Conservation (phyloP, 2,113 vertebrate species). For the Thamnophis sirtalis region DNA sequence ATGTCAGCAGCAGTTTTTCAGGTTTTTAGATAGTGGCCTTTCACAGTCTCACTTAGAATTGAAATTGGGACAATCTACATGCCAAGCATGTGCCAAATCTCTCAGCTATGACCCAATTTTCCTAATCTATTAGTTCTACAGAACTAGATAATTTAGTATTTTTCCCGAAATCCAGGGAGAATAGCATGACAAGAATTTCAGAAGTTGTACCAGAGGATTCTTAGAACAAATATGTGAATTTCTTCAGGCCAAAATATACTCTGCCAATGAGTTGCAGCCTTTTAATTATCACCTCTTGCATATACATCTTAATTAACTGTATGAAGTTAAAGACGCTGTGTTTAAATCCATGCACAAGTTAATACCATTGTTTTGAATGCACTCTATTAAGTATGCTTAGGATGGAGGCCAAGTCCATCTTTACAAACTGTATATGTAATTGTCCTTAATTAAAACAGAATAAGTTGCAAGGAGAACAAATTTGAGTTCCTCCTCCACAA, state of each 20-base stretch:
- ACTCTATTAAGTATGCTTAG: conserved; percentile 6
- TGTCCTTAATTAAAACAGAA: conserved; percentile 43
- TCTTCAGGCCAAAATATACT: neutral
- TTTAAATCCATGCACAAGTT: neutral
- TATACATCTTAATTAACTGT: neutral
- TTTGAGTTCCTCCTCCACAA: neutral
- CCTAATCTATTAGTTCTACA: neutral
- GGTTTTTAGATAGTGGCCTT: neutral
- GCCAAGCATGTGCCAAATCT: neutral
- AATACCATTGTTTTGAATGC: neutral
- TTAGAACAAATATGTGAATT: neutral
- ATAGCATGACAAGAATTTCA: neutral
- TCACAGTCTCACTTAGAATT: neutral
- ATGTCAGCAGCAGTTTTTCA: neutral
- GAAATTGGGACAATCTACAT: neutral
- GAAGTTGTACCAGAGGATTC: neutral
- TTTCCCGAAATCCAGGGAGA: neutral
- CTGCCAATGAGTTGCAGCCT: neutral
- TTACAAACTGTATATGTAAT: neutral
- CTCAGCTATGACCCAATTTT: neutral
- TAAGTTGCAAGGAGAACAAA: neutral
- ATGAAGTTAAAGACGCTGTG: neutral
- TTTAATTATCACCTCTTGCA: neutral
- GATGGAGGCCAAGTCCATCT: conserved; percentile 5
- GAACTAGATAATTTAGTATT: neutral